Base-by-base conservation (phyloP, 1,140 invertebrate genomes). In the Atta texana region DNA sequence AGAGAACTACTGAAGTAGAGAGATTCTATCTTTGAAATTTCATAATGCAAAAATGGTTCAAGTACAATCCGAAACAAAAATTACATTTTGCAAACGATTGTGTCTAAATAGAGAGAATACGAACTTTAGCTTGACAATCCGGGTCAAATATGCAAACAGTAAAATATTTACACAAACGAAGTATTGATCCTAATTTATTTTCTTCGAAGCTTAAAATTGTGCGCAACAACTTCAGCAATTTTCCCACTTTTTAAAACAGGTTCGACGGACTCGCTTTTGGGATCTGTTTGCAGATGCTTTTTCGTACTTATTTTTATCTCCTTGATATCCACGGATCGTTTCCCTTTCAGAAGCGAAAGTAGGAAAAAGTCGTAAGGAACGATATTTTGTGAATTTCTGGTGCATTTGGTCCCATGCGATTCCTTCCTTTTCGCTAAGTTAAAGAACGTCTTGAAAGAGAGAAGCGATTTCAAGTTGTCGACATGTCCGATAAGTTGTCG, bases 361-460 rank as follows among this genome's bases (percentile, higher is more conserved):
- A 34, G 21, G 24, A 68, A 57, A 71, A 59, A 74, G 24, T 82
- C 68, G 24, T n/a, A 39, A 31, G 7, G n/a, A 74, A 72, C 16
- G 80, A 82, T 72, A 82, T 82, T 82, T 82, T 24, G 55, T 59
- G 66, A 72, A 72, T 72, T 82, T 82, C 80, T 72, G 16, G 53
- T 31, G 66, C 78, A 59, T 44, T 82, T 72, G 68, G 28, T 72
- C 34, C 34, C 53, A n/a, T n/a, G 53, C 34, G 77, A 61, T 74
- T 74, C 61, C 68, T 57, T 82, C 34, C 68, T 31, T 61, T 72
- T 82, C 53, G 21, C 16, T 53, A 21, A 59, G 68, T 31, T 74
- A 69, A 69, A 81, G 64, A 71, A 66, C 78, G 8, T 28, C 59
- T 59, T 69, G 63, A 74, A 75, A 84, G 63, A 82, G 68, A 84